Base-by-base conservation (phyloP, 2,888 invertebrate species). In the Eumerus sabulonum region DNA sequence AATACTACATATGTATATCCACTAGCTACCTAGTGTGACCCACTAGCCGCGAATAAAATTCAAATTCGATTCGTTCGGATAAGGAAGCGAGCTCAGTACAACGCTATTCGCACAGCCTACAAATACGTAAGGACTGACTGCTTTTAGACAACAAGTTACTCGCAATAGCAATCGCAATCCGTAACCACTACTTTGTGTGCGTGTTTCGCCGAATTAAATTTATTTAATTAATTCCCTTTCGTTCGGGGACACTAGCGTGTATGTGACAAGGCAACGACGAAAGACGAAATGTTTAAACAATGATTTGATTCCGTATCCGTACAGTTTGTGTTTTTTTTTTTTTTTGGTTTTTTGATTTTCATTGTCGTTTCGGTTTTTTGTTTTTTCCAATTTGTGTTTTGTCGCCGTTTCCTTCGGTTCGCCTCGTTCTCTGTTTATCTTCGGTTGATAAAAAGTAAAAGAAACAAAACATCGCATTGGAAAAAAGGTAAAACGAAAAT, bases 261-360 rank as follows among this genome's bases (percentile, higher is more conserved):
- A 71, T 53, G 42, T 17, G 1, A 12, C 19, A 4, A 19, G n/a
- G n/a, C n/a, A n/a, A n/a, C n/a, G n/a, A n/a, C n/a, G n/a, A 63
- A 51, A 59, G n/a, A 40, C 56, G 17, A 64, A 48, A 27, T 48
- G 48, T 57, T 74, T 35, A 66, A 76, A 76, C 76, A 76, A 81
- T 76, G 76, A 76, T 72, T 76, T 81, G 63, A 76, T 81, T 76
- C n/a, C 56, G 67, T 71, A 77, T 76, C 27, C 56, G 67, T 71
- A 77, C 72, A 70, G 54, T 70, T 70, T 57, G 66, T 67, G 76
- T 72, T 27, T 71, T 57, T 57, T 59, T 51, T 38, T 77, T 77
- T 71, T 67, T 76, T 77, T 71, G 51, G 57, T 59, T 51, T 38
- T 77, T 77, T 71, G 62, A 71, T 77, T 64, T 54, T 70, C 64